These are phyloP conservation scores for Chinchilla lanigera DNA, from an alignment of 2,113 vertebrate genomes.

Conservation along the genomic window DNA sequence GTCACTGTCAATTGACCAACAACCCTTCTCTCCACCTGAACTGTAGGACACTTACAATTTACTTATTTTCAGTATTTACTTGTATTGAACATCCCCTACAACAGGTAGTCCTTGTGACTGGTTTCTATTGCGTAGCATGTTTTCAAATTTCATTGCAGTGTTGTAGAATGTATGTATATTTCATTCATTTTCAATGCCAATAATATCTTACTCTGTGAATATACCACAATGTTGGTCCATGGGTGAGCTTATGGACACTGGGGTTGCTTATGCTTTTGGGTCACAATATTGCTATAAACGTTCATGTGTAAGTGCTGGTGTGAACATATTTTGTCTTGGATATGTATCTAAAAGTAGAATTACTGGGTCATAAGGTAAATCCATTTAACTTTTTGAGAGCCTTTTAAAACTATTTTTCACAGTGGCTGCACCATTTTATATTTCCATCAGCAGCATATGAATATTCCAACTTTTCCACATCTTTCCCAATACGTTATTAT, in stretches of 20 bases:
- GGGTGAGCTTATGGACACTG: not conserved
- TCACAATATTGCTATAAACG: not conserved
- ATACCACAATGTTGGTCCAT: not conserved
- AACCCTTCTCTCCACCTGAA: not conserved
- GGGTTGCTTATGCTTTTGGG: not conserved
- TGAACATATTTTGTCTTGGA: not conserved
- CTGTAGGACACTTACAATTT: not conserved
- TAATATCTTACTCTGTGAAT: not conserved
- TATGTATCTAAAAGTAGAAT: not conserved
- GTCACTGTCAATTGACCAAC: not conserved
- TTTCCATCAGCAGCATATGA: not conserved
- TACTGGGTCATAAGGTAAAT: slow-evolving; percentile 10
- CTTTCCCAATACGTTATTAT: not conserved
- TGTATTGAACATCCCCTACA: slow-evolving; percentile 5
- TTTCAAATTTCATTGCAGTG: slow-evolving; percentile 4
- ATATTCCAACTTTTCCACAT: not conserved
- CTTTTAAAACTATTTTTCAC: not conserved
- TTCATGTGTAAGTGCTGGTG: not conserved
- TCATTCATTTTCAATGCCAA: not conserved
- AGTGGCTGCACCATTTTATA: slow-evolving; percentile 24
- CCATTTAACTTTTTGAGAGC: slow-evolving; percentile 39
- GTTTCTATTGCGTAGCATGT: not conserved
- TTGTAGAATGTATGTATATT: not conserved
- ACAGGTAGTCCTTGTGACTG: not conserved
- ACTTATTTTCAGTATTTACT: not conserved